Evolutionary conservation across 1,140 invertebrate genomes (phyloP).

Genomic region (honey bee (Apis mellifera)): DNA sequence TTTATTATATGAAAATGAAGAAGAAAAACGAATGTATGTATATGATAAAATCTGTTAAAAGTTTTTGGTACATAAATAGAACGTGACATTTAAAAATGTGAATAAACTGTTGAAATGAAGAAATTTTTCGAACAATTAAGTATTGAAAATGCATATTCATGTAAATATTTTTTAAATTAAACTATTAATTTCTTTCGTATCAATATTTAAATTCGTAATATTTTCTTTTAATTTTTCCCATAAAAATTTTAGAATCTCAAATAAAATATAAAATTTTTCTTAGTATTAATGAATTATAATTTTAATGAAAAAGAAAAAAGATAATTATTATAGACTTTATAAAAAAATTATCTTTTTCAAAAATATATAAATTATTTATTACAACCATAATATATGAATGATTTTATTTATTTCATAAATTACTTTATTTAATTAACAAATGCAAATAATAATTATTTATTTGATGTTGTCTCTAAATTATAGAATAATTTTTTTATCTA

Average conservation of each 20-base stretch:
- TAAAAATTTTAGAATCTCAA: not conserved
- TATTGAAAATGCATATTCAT: not conserved
- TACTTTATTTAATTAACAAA: not conserved
- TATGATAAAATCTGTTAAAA: conserved; percentile 26
- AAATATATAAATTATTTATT: not conserved
- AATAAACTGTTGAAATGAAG: conserved; percentile 42
- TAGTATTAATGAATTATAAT: not conserved
- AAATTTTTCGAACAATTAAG: not conserved
- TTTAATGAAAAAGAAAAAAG: not conserved
- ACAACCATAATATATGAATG: not conserved
- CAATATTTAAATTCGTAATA: not conserved
- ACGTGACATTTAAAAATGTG: conserved; percentile 11
- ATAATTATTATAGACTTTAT: not conserved
- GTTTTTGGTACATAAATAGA: conserved; percentile 38
- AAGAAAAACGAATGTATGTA: not conserved
- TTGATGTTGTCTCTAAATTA: not conserved
- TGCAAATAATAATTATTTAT: not conserved
- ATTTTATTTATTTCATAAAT: not conserved
- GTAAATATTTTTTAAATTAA: conserved; percentile 4
- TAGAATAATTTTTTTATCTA: not conserved
- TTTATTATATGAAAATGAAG: conserved; percentile 4
- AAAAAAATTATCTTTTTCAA: not conserved
- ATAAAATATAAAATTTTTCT: not conserved
- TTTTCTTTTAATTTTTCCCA: not conserved
- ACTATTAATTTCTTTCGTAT: not conserved